A percentile compares a stretch with the other conserved stretches of the same genome.
phyloP scores from a whole-genome alignment of 2,113 vertebrate genomes.

The Pseudorectes ferrugineus region DNA sequence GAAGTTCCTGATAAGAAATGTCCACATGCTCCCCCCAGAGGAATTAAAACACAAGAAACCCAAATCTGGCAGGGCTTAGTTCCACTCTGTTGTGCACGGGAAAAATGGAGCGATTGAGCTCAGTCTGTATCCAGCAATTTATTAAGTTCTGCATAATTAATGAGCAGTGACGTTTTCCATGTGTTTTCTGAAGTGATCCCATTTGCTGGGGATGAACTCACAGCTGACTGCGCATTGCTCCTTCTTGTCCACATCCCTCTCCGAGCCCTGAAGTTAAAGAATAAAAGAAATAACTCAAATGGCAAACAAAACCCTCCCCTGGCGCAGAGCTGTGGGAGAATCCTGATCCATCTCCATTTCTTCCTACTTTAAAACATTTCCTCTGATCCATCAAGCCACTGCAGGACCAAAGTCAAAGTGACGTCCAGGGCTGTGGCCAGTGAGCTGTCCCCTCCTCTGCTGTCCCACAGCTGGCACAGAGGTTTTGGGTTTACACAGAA shows the following conservation, averaged over 20 bases:
- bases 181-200: neutral
- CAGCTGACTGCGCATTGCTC: neutral
- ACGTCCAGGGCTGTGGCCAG: neutral
- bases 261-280: neutral
- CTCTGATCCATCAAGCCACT: neutral
- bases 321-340: neutral
- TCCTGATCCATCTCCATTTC: neutral
- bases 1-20: neutral
- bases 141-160: conserved; percentile 18
- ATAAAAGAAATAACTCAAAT: neutral
- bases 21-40: conserved; percentile 14
- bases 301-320: neutral
- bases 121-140: neutral
- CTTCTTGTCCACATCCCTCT: neutral
- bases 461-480: neutral
- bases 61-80: neutral
- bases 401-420: neutral
- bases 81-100: neutral
- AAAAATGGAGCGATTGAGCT: neutral
- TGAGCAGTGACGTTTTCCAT: neutral
- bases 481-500: neutral
- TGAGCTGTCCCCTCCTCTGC: neutral
- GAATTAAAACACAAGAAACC: conserved; percentile 9
- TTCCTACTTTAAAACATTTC: neutral
- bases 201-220: neutral